Evolutionary conservation across 2,797 vertebrate genomes (phyloP).

Genomic region (Peromyscus aztecus): DNA sequence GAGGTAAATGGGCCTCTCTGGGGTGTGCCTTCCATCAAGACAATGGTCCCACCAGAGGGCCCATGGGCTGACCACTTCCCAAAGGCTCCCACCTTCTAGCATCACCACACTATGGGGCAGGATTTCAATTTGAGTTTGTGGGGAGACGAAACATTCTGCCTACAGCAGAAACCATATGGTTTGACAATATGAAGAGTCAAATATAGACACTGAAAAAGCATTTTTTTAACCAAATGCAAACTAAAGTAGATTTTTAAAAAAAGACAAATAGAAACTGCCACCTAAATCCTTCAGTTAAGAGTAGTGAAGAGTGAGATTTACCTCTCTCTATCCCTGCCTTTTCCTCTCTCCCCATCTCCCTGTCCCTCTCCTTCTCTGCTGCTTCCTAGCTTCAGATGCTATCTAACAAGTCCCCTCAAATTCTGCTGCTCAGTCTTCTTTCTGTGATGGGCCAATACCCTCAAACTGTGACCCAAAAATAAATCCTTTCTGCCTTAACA

Average conservation of each 20-base stretch:
- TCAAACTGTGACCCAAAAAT: background rate
- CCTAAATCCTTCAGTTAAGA: background rate
- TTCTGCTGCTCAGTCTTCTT: background rate
- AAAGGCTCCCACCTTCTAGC: background rate
- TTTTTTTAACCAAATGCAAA: background rate
- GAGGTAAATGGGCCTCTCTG: background rate
- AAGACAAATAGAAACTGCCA: background rate
- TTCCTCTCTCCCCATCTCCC: too few relatives aligned
- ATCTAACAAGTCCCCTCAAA: background rate
- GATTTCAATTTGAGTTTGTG: background rate
- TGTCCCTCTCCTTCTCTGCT: too few relatives aligned
- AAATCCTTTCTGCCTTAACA: background rate
- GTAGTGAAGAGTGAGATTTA: background rate
- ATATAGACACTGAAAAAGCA: background rate
- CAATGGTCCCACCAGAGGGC: background rate
- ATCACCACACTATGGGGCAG: too few relatives aligned
- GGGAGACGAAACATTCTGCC: background rate
- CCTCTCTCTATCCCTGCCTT: background rate
- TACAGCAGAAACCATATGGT: background rate
- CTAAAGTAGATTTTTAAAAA: background rate
- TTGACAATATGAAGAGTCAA: constrained; percentile 4
- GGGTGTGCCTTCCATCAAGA: background rate
- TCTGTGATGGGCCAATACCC: background rate
- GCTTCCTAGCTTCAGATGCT: background rate
- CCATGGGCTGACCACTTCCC: background rate